Base-by-base conservation (phyloP, 2,113 vertebrate genomes). In the Tinamus guttatus region DNA sequence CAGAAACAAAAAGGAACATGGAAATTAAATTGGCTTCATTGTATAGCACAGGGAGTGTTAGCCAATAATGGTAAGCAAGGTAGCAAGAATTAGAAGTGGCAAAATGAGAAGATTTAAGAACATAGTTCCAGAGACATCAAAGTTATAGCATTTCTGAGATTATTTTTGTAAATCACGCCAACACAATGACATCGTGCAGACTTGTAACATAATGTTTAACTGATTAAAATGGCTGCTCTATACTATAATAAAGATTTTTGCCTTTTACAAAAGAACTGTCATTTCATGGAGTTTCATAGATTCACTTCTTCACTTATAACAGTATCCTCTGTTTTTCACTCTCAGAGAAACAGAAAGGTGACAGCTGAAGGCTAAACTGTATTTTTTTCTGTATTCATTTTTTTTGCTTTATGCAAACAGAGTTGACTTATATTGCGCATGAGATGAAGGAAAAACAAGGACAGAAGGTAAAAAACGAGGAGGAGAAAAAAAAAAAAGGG, bases 231-330 rank as follows among this genome's bases (percentile, higher is more conserved):
- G 83, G 73, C 74, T 95, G 83, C 81, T 88, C 64, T 52, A 73
- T 92, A 67, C 64, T 84, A 58, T 71, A 81, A 64, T 51, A 81
- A 87, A 60, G 71, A 92, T 94, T 84, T 64, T 18, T 40, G 17
- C 63, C 64, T 86, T 90, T 96, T 97, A 81, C 83, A 94, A 91
- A 94, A 85, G 90, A 96, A 59, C 65, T 94, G 82, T 75, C 52
- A 88, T 90, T 88, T 75, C 15, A 49, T 5, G 63, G 32, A 78
- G 65, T 81, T 93, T 90, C 49, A 62, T 4, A 83, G 21, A 64
- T 56, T 47, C 14, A 60, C 28, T 96, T 63, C 25, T 70, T 80
- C 58, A 30, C 73, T 80, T 67, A 2, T 59, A 73, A 78, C 10
- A 81, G 14, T 25, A 47, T 65, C 36, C 22, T 52, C 47, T 65